Conservation (phyloP, 2,888 invertebrate genomes). For the Dynastes hyllus region DNA sequence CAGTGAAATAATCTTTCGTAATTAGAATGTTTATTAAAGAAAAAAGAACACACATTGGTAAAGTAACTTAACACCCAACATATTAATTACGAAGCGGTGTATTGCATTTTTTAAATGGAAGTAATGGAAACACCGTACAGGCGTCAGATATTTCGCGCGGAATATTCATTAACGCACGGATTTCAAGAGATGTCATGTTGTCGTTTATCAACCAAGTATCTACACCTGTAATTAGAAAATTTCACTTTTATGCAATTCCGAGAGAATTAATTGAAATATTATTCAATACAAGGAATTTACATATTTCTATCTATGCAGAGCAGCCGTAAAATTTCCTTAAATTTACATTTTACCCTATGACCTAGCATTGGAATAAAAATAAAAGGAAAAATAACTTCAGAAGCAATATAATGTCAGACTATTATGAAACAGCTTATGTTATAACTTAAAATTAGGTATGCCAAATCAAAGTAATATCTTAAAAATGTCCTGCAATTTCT, state of each 20-base stretch:
- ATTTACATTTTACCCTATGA: no score
- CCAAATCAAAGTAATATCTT: no score
- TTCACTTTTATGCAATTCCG: not conserved
- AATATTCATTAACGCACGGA: slow-evolving; percentile 9
- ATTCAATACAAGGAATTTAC: no score
- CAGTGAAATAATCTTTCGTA: slow-evolving; percentile 36
- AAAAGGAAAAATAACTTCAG: no score
- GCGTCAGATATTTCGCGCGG: slow-evolving; percentile 8
- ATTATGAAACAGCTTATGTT: no score
- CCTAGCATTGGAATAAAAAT: no score
- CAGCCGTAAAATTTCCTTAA: no score
- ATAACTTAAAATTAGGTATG: no score
- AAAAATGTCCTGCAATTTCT: no score
- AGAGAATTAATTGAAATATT: not conserved
- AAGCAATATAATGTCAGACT: no score
- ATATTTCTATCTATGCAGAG: no score
- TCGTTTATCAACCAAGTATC: slow-evolving; percentile 4
- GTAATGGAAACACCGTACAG: slow-evolving; percentile 17
- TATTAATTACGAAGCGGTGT: slow-evolving; percentile 35
- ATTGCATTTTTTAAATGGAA: slow-evolving; percentile 15
- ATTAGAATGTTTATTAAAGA: slow-evolving; percentile 33
- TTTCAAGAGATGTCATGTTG: slow-evolving; percentile 8
- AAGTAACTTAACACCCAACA: slow-evolving; percentile 31
- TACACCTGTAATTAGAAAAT: slow-evolving; percentile 1
- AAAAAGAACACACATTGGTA: slow-evolving; percentile 20